These are phyloP conservation scores for Perca flavescens DNA, from an alignment of 2,113 vertebrate genomes.

Conservation along the genomic window DNA sequence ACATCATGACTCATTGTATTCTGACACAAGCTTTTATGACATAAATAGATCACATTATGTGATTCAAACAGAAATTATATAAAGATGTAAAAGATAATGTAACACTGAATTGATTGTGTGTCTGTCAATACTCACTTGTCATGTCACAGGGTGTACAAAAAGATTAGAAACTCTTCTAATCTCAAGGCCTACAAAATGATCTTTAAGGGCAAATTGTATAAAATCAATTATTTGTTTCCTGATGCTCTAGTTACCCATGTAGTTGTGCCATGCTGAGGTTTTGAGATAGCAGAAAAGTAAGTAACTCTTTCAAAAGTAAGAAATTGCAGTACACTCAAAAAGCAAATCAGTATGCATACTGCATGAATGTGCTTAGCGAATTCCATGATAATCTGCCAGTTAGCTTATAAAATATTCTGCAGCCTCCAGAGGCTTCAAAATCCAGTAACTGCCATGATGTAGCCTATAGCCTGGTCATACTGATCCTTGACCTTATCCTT, in stretches of 20 bases:
- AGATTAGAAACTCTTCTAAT: not conserved
- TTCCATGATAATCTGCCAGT: not conserved
- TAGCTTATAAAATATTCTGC: not conserved
- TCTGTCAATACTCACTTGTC: no score
- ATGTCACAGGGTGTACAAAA: not conserved
- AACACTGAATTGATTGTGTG: not conserved
- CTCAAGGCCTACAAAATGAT: not conserved
- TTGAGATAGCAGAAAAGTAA: not conserved
- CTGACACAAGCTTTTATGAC: conserved; percentile 1
- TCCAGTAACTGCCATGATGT: no score
- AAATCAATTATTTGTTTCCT: not conserved
- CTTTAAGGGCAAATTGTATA: not conserved
- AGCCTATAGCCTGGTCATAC: no score
- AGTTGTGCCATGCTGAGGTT: not conserved
- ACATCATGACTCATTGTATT: conserved; percentile 8
- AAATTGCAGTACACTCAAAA: not conserved
- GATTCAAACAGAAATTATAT: not conserved
- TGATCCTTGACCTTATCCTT: no score
- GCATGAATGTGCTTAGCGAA: not conserved
- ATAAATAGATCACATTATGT: not conserved
- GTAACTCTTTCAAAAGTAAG: no score
- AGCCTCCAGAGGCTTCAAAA: no score
- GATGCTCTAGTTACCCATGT: not conserved
- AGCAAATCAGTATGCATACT: not conserved
- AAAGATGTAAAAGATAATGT: not conserved